Conservation (phyloP, 2,113 vertebrate species). For the Dromiciops gliroides region DNA sequence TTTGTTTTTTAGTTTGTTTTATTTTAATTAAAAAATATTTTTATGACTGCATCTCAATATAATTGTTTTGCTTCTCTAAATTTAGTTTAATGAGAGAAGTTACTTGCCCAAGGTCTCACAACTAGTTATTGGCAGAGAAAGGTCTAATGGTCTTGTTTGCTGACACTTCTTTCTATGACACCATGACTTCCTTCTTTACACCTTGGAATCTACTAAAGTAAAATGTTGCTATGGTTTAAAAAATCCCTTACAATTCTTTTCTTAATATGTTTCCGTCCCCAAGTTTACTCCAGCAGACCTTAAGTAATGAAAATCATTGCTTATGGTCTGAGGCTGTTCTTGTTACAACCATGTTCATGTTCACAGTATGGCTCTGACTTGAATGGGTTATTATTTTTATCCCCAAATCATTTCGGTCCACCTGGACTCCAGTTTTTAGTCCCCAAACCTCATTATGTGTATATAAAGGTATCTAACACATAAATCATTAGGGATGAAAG, state of each 20-base stretch:
- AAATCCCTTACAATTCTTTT: background rate
- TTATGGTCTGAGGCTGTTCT: background rate
- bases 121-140: background rate
- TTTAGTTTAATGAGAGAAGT: background rate
- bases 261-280: background rate
- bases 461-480: slow-evolving; percentile 46
- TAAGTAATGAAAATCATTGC: background rate
- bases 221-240: background rate
- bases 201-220: background rate
- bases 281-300: background rate
- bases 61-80: background rate
- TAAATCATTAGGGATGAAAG: background rate
- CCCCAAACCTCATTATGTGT: slow-evolving; percentile 46
- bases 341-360: background rate
- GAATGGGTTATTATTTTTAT: background rate
- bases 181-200: too few species aligned
- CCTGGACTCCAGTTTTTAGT: background rate
- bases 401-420: slow-evolving; percentile 7
- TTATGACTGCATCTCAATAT: background rate
- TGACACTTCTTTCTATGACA: background rate
- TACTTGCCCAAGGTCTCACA: background rate
- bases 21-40: too few species aligned
- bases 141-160: background rate
- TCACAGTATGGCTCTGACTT: background rate
- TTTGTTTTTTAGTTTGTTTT: background rate